Base-by-base conservation (phyloP, 2,888 invertebrate genomes). In the Heteromurus nitidus region DNA sequence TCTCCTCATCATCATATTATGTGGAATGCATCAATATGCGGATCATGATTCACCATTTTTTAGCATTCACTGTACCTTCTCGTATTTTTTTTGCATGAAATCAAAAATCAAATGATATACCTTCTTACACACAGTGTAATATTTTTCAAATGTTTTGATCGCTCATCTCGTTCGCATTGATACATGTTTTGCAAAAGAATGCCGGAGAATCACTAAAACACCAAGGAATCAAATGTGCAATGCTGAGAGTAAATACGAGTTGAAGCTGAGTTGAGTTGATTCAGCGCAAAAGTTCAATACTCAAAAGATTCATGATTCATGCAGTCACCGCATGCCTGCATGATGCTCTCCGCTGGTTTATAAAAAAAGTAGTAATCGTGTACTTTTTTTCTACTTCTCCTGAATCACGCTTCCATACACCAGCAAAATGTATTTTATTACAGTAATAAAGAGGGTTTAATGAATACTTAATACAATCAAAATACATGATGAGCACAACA, bases 311-410 rank as follows among this genome's bases (percentile, higher is more conserved):
- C 69, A 69, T 77, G 62, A 77, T 77, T 77, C 77, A 77, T 77
- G 77, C 77, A 77, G 60, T 69, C 69, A 44, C 69, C 69, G 69
- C 77, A 77, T 77, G 77, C 62, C 42, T 76, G 31, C 1, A n/a
- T 50, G 74, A 28, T 50, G 22, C 62, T 53, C n/a, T 22, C n/a
- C n/a, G 50, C 64, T 75, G 67, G 28, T 26, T 68, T 75, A 64
- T 20, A 76, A 62, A 58, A 58, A 24, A 58, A 9, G 5, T 58
- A 18, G n/a, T 16, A 18, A 18, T 50, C 3, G n/a, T 50, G n/a
- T n/a, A n/a, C n/a, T 50, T 50, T 50, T 64, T 53, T 67, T 44
- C 55, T 75, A 65, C 50, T 47, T 30, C 36, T n/a, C 18, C 50
- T n/a, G 13, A 42, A 18, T 28, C 68, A 16, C 5, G 9, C 47